A percentile compares a stretch with the other conserved stretches of the same genome.
These are phyloP conservation scores for Brachyptera risi DNA, from an alignment of 2,888 invertebrate species.

Conservation along the genomic window DNA sequence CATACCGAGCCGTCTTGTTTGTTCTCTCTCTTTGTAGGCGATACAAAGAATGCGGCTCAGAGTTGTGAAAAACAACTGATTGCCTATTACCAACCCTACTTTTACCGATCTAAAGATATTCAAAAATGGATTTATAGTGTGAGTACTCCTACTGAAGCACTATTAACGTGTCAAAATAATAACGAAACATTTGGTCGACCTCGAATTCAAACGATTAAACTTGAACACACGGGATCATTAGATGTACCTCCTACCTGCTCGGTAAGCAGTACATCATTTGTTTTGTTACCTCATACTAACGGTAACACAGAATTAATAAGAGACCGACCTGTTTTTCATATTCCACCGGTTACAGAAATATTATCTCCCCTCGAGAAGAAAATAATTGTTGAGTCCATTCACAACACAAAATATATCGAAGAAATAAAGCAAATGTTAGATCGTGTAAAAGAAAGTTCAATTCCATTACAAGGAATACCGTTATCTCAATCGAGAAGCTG, in stretches of 20 bases:
- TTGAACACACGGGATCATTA: background rate
- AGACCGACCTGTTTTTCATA: background rate
- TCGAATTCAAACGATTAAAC: background rate
- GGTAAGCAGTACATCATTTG: background rate
- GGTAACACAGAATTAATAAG: background rate
- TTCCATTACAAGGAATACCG: background rate
- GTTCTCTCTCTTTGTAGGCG: background rate
- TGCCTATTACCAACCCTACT: background rate
- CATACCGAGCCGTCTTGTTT: background rate
- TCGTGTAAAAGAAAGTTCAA: background rate
- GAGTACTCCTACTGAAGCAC: background rate
- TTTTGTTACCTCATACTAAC: background rate
- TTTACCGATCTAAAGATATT: background rate
- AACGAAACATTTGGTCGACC: background rate
- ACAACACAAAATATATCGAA: background rate
- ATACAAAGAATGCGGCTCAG: background rate
- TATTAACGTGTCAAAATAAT: background rate
- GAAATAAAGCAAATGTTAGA: background rate
- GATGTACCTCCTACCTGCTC: background rate
- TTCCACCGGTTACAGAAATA: background rate
- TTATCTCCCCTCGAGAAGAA: background rate
- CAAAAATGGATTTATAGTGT: background rate
- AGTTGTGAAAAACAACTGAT: background rate
- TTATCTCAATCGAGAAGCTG: background rate
- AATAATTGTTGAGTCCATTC: background rate